These are phyloP conservation scores for Tinamus major DNA, from an alignment of 2,797 vertebrate species.

Conservation along the genomic window DNA sequence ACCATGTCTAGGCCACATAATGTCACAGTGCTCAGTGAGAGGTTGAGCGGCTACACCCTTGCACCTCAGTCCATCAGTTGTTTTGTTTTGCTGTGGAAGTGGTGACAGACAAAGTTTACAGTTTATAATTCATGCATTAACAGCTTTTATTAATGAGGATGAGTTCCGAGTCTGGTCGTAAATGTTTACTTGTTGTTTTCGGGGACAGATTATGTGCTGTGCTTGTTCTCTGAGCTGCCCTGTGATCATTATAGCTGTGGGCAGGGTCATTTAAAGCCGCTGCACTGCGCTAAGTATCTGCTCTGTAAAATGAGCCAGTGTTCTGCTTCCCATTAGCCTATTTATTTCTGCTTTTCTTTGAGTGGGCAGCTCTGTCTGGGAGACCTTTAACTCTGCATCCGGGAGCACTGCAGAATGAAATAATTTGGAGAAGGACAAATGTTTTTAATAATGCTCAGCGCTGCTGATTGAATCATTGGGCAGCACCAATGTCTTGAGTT, in stretches of 20 bases:
- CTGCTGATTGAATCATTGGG: constrained; percentile 5
- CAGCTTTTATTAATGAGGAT: constrained; percentile 63
- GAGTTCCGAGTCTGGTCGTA: constrained; percentile 17
- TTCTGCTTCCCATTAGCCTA: constrained; percentile 56
- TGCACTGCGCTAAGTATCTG: constrained; percentile 53
- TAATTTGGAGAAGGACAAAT: not conserved
- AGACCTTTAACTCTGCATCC: constrained; percentile 49
- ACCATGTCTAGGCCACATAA: not conserved
- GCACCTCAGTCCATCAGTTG: not conserved
- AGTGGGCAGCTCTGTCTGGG: constrained; percentile 36
- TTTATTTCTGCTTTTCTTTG: constrained; percentile 53
- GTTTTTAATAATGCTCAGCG: constrained; percentile 37
- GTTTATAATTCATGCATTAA: constrained; percentile 56
- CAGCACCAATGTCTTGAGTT: not conserved
- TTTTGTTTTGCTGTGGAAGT: constrained; percentile 35
- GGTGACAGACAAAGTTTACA: constrained; percentile 50
- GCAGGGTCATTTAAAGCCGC: constrained; percentile 57
- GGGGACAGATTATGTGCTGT: constrained; percentile 16
- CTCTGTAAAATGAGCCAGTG: constrained; percentile 68
- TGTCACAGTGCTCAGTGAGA: not conserved
- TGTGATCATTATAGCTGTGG: constrained; percentile 47
- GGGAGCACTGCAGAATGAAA: constrained; percentile 37
- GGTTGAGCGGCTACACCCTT: not conserved
- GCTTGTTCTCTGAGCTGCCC: constrained; percentile 38
- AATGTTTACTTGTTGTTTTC: constrained; percentile 26